Conservation (phyloP, 1,140 invertebrate genomes). For the Papilio polytes region DNA sequence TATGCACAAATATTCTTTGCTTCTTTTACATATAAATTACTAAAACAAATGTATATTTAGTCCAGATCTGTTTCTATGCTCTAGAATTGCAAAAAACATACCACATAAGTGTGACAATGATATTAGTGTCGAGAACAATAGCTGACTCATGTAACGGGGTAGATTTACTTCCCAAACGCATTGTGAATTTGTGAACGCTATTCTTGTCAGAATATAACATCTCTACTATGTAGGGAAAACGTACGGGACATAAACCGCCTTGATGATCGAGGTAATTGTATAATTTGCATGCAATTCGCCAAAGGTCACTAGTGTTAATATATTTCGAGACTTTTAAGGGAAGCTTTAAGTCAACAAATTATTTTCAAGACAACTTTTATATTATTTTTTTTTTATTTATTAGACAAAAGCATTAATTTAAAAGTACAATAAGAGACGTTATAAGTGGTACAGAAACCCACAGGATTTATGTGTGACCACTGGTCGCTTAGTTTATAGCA, state of each 20-base stretch:
- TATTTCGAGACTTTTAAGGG: neutral
- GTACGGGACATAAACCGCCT: slow-evolving; percentile 10
- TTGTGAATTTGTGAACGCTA: slow-evolving; percentile 8
- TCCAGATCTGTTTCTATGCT: neutral
- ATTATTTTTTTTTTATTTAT: too few relatives aligned
- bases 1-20: too few relatives aligned
- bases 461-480: too few relatives aligned
- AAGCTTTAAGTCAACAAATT: neutral
- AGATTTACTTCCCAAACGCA: slow-evolving; percentile 5
- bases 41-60: neutral
- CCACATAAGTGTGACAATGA: neutral
- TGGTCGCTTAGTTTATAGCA: too few relatives aligned
- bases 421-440: too few relatives aligned
- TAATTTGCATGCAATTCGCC: slow-evolving; percentile 32
- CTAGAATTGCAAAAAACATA: neutral
- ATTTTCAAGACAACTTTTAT: too few relatives aligned
- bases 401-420: too few relatives aligned
- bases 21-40: neutral
- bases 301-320: slow-evolving; percentile 19
- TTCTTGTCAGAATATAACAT: neutral
- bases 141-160: neutral
- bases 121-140: slow-evolving; percentile 10
- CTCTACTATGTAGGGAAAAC: slow-evolving; percentile 18
- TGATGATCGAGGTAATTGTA: slow-evolving; percentile 21
- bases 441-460: too few relatives aligned